These are phyloP conservation scores for Drosophila pseudoananassae DNA, from an alignment of 1,140 invertebrate genomes.

Conservation along the genomic window DNA sequence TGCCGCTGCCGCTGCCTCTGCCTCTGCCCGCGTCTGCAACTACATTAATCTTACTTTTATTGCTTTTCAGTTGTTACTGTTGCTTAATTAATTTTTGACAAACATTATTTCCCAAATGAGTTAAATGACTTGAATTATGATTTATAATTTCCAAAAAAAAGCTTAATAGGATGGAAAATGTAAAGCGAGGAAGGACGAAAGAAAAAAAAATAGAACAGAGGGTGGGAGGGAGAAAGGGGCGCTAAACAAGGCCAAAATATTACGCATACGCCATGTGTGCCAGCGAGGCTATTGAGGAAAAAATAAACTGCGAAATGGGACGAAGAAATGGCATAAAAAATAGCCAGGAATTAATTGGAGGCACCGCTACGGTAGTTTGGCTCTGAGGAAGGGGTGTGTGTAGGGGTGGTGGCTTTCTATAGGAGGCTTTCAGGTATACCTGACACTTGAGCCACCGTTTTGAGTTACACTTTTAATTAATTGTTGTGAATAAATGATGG, in stretches of 20 bases:
- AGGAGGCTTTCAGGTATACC: constrained; percentile 7
- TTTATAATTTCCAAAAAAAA: constrained; percentile 57
- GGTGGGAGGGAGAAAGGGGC: constrained; percentile 6
- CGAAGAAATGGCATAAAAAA: constrained; percentile 48
- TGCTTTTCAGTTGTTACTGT: constrained; percentile 46
- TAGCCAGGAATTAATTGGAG: constrained; percentile 65
- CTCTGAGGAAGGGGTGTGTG: not conserved
- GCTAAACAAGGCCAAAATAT: constrained; percentile 54
- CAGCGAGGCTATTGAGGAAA: not conserved
- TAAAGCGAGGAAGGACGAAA: constrained; percentile 14
- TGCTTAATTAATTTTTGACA: constrained; percentile 70
- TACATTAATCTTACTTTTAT: constrained; percentile 62
- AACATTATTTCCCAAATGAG: constrained; percentile 61
- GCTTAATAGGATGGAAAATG: constrained; percentile 74
- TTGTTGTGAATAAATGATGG: constrained; percentile 48
- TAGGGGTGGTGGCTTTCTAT: not conserved
- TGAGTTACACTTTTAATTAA: constrained; percentile 58
- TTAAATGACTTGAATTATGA: constrained; percentile 78
- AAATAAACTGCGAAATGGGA: constrained; percentile 7
- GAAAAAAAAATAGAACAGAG: not conserved
- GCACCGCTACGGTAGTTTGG: not conserved
- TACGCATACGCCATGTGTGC: constrained; percentile 69
- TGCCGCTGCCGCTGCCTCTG: not conserved
- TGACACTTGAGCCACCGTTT: constrained; percentile 46
- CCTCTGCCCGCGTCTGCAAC: constrained; percentile 18